Base-by-base conservation (phyloP, 2,113 vertebrate genomes). In the Macaca mulatta region DNA sequence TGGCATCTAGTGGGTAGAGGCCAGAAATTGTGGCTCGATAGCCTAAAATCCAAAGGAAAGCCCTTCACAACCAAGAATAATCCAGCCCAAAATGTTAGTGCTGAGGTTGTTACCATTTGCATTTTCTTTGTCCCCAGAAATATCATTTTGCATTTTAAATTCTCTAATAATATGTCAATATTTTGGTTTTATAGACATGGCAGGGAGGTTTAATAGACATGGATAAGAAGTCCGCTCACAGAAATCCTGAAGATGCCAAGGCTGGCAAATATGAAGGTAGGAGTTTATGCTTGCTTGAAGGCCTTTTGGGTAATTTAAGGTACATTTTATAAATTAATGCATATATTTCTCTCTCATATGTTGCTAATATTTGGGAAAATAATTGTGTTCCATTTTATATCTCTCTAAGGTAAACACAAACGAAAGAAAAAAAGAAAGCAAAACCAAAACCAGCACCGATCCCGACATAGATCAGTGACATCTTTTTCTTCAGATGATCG, bases 361-460 rank as follows among this genome's bases (percentile, higher is more conserved):
- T 96, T 78, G n/a, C 75, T 78, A 45, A 80, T 95, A 32, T 48
- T 78, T 98, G 10, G 87, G 70, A 90, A 83, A 52, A 64, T 91
- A 40, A 90, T 61, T 93, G 3, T 64, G 48, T 30, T 45, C 55
- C 84, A 48, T 45, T 59, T 97, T 97, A 12, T 97, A 85, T 96
- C 78, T 97, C 6, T 80, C 38, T 27, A 32, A 96, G 98, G 99
- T 98, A 82, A 98, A 98, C 96, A 99, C 99, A 92, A 99, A 99
- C 97, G 98, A 87, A 87, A 99, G 99, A 84, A 98, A 98, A 38
- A 99, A 99, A 97, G 98, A 99, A 35, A 99, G 99, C 96, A 99
- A 99, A 90, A 99, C 99, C 97, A 98, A 99, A 98, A 99, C 99
- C 1, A 99, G 99, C 8, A 99, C 99, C 0, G 64, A 98, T 18